Evolutionary conservation across 2,113 vertebrate genomes (phyloP).

Genomic region (Serilophus lunatus): DNA sequence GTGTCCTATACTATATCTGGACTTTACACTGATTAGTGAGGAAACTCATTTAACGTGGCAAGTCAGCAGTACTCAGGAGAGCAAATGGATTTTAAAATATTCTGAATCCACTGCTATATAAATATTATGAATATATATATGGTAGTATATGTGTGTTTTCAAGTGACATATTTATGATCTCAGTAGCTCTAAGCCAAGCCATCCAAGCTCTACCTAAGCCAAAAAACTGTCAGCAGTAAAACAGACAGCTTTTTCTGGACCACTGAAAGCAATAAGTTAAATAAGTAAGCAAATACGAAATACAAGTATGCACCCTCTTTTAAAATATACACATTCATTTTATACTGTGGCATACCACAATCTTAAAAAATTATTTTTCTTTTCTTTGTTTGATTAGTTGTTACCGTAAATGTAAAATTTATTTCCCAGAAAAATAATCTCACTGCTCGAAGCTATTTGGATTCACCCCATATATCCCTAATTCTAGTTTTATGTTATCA

Average conservation of each 20-base stretch:
- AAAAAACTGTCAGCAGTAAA: constrained; percentile 17
- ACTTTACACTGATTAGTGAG: constrained; percentile 19
- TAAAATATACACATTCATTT: neutral
- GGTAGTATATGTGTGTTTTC: neutral
- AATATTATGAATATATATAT: constrained; percentile 42
- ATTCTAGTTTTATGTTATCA: constrained; percentile 3
- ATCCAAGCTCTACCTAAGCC: neutral
- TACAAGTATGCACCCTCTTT: neutral
- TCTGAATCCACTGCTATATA: constrained; percentile 40
- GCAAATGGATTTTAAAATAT: constrained; percentile 53
- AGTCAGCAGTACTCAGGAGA: neutral
- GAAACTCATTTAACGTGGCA: constrained; percentile 44
- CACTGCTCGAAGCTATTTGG: neutral
- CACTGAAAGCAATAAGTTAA: neutral
- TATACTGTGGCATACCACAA: neutral
- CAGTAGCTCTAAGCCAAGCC: constrained; percentile 28
- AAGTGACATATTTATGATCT: constrained; percentile 27
- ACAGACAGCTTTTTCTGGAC: neutral
- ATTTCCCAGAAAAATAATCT: neutral
- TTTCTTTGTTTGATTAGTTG: neutral
- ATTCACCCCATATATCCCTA: neutral
- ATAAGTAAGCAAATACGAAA: neutral
- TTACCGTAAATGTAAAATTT: neutral
- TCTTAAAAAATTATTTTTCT: neutral
- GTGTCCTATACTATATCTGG: neutral